Evolutionary conservation across 2,888 invertebrate genomes (phyloP), one percentile per base, ranked within the genome.

Genomic region (Abrostola triplasia): DNA sequence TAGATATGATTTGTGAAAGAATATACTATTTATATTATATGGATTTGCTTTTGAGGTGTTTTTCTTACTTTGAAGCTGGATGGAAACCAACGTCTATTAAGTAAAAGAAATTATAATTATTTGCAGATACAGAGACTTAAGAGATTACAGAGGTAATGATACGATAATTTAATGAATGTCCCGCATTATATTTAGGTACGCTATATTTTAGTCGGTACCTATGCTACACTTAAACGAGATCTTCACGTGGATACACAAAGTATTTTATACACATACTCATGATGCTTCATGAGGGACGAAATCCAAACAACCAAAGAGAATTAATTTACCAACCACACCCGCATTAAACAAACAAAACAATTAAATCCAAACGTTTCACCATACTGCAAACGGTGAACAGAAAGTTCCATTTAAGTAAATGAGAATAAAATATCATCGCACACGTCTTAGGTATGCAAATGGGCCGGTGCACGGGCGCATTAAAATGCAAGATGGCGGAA

Each of bases 401-500:
- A 73, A 71, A 72, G 69, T 64, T 70, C 66, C 51, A 51, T 65
- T 73, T 67, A 59, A 58, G 66, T 70, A 91, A 92, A 92, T 89
- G 90, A 88, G 89, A 88, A 89, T 87, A 85, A 88, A 90, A 92
- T 90, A 92, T 91, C 89, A 92, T 89, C 89, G 90, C 91, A 92
- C 92, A 92, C 90, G 92, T 90, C 87, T 75, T 82, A 79, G 79
- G 83, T 82, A 92, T 92, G 92, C 91, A 91, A 92, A 93, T 92
- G 84, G 76, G 72, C 82, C 83, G 84, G 69, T 79, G 79, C 73
- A 84, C 84, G 84, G 76, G 86, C 88, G 88, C 93, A 93, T 93
- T 93, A 90, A 91, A 92, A 93, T 93, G 89, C 92, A 91, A 92
- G 92, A 93, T 92, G 92, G 93, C 92, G 93, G 93, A 92, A 92